Percentiles rank a stretch among this genome's conserved stretches.
Conservation (phyloP, 2,888 invertebrate genomes). For the Proisotoma minuta region DNA sequence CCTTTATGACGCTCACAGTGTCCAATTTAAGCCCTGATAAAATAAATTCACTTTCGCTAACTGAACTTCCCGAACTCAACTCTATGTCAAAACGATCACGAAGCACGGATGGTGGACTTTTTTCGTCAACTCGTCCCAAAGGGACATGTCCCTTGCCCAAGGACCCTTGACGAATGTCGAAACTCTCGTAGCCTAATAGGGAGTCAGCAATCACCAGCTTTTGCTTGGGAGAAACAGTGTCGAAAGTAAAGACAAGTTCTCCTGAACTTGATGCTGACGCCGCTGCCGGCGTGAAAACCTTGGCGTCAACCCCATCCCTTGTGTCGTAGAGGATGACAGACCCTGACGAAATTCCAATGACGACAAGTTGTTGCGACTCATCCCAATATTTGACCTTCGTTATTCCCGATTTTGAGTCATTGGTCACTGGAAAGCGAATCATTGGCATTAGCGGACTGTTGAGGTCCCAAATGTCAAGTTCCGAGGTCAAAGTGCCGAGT, state of each 20-base stretch:
- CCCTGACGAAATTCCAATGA: not conserved
- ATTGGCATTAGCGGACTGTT: not conserved
- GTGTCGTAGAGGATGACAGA: not conserved
- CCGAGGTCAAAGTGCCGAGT: too few relatives aligned
- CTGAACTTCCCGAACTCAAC: conserved; percentile 24
- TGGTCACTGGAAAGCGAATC: conserved; percentile 8
- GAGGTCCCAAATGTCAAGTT: too few relatives aligned
- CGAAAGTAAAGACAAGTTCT: conserved; percentile 32
- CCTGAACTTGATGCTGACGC: not conserved
- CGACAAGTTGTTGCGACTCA: too few relatives aligned
- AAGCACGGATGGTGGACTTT: conserved; percentile 17
- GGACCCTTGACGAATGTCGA: conserved; percentile 23
- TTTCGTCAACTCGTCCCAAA: not conserved
- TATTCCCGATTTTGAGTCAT: too few relatives aligned
- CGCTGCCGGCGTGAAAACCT: not conserved
- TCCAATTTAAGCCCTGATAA: conserved; percentile 42
- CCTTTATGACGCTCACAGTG: conserved; percentile 36
- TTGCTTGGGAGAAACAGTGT: conserved; percentile 22
- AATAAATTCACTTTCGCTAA: conserved; percentile 34
- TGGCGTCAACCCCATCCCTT: not conserved
- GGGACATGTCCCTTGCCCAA: not conserved
- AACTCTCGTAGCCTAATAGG: conserved; percentile 39
- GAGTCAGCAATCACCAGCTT: conserved; percentile 38
- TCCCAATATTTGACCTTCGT: conserved; percentile 40
- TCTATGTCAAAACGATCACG: conserved; percentile 42